Conservation (phyloP, 2,797 vertebrate genomes). For the Vireo griseus region DNA sequence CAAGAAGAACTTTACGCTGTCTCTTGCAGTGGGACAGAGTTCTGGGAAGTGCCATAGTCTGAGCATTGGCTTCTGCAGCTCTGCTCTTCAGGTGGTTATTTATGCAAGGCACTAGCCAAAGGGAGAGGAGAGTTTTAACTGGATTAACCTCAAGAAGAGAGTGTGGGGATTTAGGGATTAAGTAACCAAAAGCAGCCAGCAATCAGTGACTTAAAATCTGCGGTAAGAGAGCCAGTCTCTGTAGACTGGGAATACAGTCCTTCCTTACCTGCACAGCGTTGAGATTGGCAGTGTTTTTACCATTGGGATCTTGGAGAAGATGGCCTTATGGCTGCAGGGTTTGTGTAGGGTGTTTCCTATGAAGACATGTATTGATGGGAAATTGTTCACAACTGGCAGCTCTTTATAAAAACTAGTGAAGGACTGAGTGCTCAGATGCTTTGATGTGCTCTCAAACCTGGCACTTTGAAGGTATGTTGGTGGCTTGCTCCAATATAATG, state of each 20-base stretch:
- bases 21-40: neutral
- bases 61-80: neutral
- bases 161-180: constrained; percentile 63
- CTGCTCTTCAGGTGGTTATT: constrained; percentile 39
- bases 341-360: neutral
- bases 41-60: neutral
- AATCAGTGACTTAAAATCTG: constrained; percentile 36
- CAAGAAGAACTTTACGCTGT: fast-evolving
- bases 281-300: neutral
- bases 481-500: neutral
- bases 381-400: neutral
- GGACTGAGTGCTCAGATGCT: neutral
- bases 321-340: neutral
- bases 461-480: neutral
- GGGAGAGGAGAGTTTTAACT: constrained; percentile 61
- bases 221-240: neutral
- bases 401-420: neutral
- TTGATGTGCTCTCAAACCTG: neutral
- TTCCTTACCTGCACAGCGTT: neutral
- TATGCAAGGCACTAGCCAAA: neutral
- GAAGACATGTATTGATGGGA: neutral
- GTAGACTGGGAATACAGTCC: neutral
- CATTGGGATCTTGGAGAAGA: neutral
- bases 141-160: constrained; percentile 65
- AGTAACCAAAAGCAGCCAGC: constrained; percentile 41